phyloP scores from a whole-genome alignment of 1,140 invertebrate species.

The Drosophila trapezifrons region DNA sequence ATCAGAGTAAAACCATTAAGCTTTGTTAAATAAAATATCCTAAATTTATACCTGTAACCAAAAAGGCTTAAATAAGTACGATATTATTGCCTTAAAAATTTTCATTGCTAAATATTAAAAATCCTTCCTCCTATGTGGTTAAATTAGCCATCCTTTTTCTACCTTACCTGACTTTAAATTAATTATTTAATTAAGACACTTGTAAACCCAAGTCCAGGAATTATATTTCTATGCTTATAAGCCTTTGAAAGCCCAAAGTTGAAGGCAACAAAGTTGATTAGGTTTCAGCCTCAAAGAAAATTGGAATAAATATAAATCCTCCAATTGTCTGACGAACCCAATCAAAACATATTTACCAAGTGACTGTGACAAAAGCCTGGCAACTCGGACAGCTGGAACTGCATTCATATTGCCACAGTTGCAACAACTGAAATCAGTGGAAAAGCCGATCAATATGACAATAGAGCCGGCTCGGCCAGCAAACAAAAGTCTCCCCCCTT shows the following conservation, averaged over 20 bases:
- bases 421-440: constrained; percentile 51
- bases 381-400: constrained; percentile 9
- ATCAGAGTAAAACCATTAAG: too few species aligned
- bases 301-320: constrained; percentile 16
- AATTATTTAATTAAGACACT: background rate
- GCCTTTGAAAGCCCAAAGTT: background rate
- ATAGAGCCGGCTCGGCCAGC: constrained; percentile 22
- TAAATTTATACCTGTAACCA: too few species aligned
- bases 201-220: background rate
- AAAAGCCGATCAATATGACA: constrained; percentile 60
- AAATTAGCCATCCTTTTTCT: background rate
- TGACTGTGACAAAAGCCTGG: constrained; percentile 9
- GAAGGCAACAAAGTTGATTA: background rate
- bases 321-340: constrained; percentile 8
- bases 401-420: constrained; percentile 38
- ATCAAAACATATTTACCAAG: constrained; percentile 18
- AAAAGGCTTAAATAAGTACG: too few species aligned
- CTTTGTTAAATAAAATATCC: too few species aligned
- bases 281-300: background rate
- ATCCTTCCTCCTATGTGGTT: too few species aligned
- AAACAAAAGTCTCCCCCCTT: constrained; percentile 42
- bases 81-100: too few species aligned
- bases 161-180: background rate
- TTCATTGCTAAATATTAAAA: too few species aligned
- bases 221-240: background rate